phyloP scores from a whole-genome alignment of 2,888 invertebrate species.

The Palloptera scutellata region DNA sequence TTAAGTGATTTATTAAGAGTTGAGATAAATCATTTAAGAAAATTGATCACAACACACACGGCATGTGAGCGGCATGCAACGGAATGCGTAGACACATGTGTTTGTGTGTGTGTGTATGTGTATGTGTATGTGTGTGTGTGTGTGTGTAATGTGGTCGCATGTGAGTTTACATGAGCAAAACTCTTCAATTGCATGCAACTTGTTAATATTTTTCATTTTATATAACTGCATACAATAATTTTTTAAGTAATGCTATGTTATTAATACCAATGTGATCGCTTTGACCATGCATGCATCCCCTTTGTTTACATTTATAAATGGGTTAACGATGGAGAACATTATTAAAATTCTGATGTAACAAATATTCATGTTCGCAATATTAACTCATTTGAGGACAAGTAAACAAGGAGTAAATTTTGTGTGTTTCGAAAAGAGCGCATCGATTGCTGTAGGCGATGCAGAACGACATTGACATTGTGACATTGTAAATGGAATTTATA shows the following conservation, averaged over 20 bases:
- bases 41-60: constrained; percentile 40
- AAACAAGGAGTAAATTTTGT: too few species aligned
- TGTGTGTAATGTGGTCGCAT: neutral
- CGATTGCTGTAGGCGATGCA: too few species aligned
- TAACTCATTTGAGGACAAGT: too few species aligned
- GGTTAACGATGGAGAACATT: constrained; percentile 25
- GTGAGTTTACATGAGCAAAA: neutral
- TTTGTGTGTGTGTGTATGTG: neutral
- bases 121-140: too few species aligned
- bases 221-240: too few species aligned
- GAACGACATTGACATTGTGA: too few species aligned
- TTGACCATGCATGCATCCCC: neutral
- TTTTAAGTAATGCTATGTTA: constrained; percentile 40
- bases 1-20: constrained; percentile 58
- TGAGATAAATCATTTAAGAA: constrained; percentile 58
- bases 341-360: too few species aligned
- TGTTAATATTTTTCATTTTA: neutral
- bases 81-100: neutral
- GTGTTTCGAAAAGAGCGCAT: too few species aligned
- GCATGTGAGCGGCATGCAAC: constrained; percentile 29
- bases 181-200: neutral
- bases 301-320: constrained; percentile 24
- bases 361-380: too few species aligned
- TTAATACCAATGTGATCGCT: constrained; percentile 41
- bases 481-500: too few species aligned